Conservation (phyloP, 2,888 invertebrate species). For the Agrochola lota region DNA sequence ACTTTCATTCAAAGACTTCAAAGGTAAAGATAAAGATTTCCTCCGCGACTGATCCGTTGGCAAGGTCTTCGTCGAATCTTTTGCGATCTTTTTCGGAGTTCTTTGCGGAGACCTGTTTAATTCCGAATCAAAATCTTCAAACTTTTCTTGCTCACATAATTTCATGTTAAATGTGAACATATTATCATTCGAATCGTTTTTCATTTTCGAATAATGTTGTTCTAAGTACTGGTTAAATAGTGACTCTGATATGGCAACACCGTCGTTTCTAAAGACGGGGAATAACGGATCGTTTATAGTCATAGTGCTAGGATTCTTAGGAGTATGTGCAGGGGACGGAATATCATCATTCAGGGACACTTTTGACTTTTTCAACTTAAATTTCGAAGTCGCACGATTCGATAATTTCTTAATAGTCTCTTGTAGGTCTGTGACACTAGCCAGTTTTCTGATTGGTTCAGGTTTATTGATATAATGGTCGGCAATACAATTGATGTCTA, state of each 20-base stretch:
- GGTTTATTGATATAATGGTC: constrained; percentile 89
- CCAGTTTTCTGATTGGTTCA: constrained; percentile 84
- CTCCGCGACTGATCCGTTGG: constrained; percentile 84
- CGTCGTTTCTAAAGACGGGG: constrained; percentile 94
- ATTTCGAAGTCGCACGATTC: constrained; percentile 90
- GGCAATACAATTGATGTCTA: constrained; percentile 85
- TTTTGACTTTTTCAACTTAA: constrained; percentile 83
- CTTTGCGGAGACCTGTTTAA: constrained; percentile 83
- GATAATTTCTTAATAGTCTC: constrained; percentile 91
- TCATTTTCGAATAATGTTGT: constrained; percentile 91
- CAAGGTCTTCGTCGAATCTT: constrained; percentile 79
- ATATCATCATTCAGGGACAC: constrained; percentile 76
- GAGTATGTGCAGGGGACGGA: constrained; percentile 78
- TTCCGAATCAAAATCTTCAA: constrained; percentile 89
- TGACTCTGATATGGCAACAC: constrained; percentile 93
- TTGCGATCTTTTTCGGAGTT: constrained; percentile 84
- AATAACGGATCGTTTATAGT: constrained; percentile 95
- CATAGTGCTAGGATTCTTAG: constrained; percentile 89
- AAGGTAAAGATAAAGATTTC: constrained; percentile 92
- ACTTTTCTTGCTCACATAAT: constrained; percentile 82
- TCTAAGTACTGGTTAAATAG: constrained; percentile 93
- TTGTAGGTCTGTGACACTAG: constrained; percentile 92
- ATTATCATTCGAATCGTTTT: constrained; percentile 85
- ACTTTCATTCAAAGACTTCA: constrained; percentile 92
- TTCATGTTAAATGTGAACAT: constrained; percentile 85